Conservation (phyloP, 2,797 vertebrate species). For the Astyanax mexicanus region DNA sequence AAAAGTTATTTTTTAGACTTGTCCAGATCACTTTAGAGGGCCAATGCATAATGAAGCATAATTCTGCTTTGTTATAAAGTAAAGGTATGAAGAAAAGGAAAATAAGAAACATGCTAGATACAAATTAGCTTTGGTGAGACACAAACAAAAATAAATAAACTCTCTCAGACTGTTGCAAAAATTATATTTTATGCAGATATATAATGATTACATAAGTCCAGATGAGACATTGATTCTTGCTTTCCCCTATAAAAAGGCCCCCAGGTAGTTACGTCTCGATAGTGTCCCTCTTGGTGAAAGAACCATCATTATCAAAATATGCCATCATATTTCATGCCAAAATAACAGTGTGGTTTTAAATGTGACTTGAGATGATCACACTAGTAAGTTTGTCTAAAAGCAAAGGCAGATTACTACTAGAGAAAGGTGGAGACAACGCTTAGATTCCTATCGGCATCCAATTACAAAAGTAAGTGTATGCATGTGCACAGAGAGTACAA, state of each 20-base stretch:
- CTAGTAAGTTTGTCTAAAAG: slow-evolving; percentile 8
- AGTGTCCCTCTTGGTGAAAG: too few species aligned
- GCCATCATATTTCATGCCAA: too few species aligned
- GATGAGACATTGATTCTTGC: too few species aligned
- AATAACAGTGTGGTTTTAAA: too few species aligned
- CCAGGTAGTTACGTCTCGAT: too few species aligned
- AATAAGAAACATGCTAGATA: neutral
- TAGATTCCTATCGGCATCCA: neutral
- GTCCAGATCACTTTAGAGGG: neutral
- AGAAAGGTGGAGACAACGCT: slow-evolving; percentile 22
- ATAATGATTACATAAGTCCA: too few species aligned
- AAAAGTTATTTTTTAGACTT: neutral
- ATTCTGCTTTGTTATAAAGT: neutral
- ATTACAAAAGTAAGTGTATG: neutral
- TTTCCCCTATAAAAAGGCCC: too few species aligned
- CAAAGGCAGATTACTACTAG: slow-evolving; percentile 17
- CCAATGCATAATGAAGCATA: neutral
- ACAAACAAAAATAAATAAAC: too few species aligned
- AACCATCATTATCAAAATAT: too few species aligned
- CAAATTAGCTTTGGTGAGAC: neutral
- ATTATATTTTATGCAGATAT: too few species aligned
- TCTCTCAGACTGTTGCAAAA: too few species aligned
- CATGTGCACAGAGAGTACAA: neutral
- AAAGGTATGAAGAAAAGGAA: neutral
- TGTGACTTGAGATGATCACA: too few species aligned